phyloP scores from a whole-genome alignment of 2,797 vertebrate genomes.

The Myioborus melanocephalus region DNA sequence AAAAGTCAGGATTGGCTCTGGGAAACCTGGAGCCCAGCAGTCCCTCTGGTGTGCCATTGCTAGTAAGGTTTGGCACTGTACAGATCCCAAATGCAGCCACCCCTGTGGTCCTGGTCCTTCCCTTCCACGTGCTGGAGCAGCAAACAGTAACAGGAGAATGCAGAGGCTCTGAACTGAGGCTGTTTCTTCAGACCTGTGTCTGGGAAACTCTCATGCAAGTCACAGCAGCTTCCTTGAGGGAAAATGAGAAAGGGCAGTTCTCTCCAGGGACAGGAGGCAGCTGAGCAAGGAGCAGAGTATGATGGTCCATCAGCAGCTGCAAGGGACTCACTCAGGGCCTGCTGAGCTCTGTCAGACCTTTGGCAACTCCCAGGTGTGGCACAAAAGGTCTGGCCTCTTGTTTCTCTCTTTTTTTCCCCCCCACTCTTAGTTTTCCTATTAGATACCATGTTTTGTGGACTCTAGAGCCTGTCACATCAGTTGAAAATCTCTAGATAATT shows the following conservation, averaged over 20 bases:
- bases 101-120: neutral
- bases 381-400: neutral
- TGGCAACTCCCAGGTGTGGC: neutral
- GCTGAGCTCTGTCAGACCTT: neutral
- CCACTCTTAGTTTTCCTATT: neutral
- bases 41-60: neutral
- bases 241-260: neutral
- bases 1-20: neutral
- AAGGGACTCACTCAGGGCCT: rapidly evolving
- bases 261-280: neutral
- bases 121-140: neutral
- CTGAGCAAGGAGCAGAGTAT: neutral
- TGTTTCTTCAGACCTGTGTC: neutral
- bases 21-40: neutral
- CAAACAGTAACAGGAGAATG: neutral
- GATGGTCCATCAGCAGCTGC: neutral
- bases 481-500: neutral
- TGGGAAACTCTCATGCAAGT: neutral
- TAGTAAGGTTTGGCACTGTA: neutral
- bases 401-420: neutral
- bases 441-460: neutral
- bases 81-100: neutral
- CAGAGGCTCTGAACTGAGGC: neutral
- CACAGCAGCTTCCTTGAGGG: neutral
- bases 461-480: neutral